A percentile compares a stretch with the other conserved stretches of the same genome.
These are phyloP conservation scores for Montipora sp. DNA, from an alignment of 64 coral and sea anemone genomes.

Conservation along the genomic window DNA sequence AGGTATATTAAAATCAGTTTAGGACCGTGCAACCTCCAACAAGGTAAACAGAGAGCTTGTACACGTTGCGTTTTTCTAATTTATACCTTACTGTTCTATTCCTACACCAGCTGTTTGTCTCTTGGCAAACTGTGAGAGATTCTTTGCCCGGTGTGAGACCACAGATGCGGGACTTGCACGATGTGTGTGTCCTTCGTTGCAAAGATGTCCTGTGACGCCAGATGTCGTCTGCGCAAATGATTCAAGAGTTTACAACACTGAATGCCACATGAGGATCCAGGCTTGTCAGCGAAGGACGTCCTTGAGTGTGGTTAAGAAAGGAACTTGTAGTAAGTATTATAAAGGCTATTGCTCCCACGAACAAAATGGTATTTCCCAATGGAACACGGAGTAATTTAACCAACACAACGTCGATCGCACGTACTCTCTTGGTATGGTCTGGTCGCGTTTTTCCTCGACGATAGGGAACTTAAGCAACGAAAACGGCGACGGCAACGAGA, in stretches of 20 bases:
- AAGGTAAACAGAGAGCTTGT: too few relatives aligned
- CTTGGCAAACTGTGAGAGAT: constrained; percentile 35
- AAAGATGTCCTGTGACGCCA: constrained; percentile 20
- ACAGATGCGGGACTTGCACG: constrained; percentile 22
- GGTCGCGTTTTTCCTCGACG: too few relatives aligned
- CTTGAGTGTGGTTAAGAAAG: constrained; percentile 38
- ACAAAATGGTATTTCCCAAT: too few relatives aligned
- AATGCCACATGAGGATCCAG: constrained; percentile 70
- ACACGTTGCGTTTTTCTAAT: too few relatives aligned
- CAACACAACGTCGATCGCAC: too few relatives aligned
- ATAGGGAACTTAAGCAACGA: too few relatives aligned
- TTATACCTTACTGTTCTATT: background rate
- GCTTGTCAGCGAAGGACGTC: constrained; percentile 35
- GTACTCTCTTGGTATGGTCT: too few relatives aligned
- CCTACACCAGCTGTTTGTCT: constrained; percentile 25
- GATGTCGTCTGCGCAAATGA: constrained; percentile 67
- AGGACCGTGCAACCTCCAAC: too few relatives aligned
- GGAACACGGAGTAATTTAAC: too few relatives aligned
- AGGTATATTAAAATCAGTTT: too few relatives aligned
- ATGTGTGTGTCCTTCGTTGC: constrained; percentile 57
- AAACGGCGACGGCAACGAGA: too few relatives aligned
- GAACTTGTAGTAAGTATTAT: constrained; percentile 53
- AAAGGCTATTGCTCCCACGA: background rate
- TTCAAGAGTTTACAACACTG: constrained; percentile 36
- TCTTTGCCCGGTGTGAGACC: constrained; percentile 38